A percentile compares a stretch with the other conserved stretches of the same genome.
Evolutionary conservation across 2,797 vertebrate genomes (phyloP).

Genomic region (Oreochromis mossambicus): DNA sequence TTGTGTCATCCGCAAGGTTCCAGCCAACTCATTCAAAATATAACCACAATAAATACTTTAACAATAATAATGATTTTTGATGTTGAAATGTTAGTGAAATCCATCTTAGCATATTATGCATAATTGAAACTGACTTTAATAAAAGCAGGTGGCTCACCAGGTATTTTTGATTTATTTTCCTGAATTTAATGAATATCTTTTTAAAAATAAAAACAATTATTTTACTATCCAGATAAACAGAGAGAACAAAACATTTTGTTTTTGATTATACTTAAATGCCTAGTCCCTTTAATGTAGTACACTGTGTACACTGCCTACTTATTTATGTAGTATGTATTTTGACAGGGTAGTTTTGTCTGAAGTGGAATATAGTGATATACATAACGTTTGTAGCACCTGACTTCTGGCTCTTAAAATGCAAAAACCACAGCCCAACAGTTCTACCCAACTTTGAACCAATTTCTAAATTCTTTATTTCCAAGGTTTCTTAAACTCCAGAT

Average conservation of each 20-base stretch:
- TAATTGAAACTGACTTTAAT: not conserved
- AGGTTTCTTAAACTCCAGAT: not conserved
- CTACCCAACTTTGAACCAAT: not conserved
- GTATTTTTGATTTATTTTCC: not conserved
- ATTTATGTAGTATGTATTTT: not conserved
- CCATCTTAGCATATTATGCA: not conserved
- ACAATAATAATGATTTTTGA: not conserved
- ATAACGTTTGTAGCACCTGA: not conserved
- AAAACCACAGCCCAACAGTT: not conserved
- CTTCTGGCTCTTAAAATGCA: not conserved
- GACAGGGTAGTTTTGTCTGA: not conserved
- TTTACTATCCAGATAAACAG: not conserved
- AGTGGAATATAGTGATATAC: not conserved
- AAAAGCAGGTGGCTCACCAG: not conserved
- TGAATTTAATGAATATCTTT: not conserved
- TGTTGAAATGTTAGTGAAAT: not conserved
- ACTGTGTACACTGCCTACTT: not conserved
- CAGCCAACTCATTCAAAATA: not conserved
- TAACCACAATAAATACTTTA: not conserved
- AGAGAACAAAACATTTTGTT: not conserved
- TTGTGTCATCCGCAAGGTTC: conserved; percentile 33
- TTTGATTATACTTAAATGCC: not conserved
- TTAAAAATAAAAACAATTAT: not conserved
- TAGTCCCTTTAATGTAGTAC: not conserved
- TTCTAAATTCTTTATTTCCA: not conserved